These are phyloP conservation scores for Carassius carassius DNA, from an alignment of 2,113 vertebrate genomes.

Conservation along the genomic window DNA sequence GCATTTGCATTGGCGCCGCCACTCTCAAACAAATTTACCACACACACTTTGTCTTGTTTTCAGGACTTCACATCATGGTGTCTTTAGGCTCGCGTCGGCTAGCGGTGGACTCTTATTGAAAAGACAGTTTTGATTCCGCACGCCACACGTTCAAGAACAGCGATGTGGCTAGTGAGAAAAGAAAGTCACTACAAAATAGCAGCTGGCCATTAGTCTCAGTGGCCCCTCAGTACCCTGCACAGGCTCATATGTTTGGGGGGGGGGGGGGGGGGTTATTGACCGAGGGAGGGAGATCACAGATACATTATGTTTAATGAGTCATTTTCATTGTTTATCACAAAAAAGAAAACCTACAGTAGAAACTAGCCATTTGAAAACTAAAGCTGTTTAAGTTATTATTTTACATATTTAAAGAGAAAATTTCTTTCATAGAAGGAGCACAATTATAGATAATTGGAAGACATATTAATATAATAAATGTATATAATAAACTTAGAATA, in stretches of 20 bases:
- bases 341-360: too few species aligned
- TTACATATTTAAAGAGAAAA: neutral
- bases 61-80: constrained; percentile 47
- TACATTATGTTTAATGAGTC: constrained; percentile 3
- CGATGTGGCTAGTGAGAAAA: constrained; percentile 47
- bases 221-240: constrained; percentile 49
- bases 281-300: constrained; percentile 32
- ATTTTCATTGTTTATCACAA: neutral
- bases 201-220: constrained; percentile 59
- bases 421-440: neutral
- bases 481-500: neutral
- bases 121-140: constrained; percentile 35
- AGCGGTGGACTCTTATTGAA: constrained; percentile 18
- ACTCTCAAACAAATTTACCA: constrained; percentile 60
- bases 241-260: constrained; percentile 41
- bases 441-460: neutral
- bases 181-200: constrained; percentile 55
- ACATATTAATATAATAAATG: neutral
- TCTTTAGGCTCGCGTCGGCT: constrained; percentile 45
- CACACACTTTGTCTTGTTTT: constrained; percentile 59
- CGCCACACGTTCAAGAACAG: constrained; percentile 44
- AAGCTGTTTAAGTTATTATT: neutral
- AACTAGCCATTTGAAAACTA: neutral
- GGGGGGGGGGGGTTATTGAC: constrained; percentile 18
- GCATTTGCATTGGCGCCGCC: constrained; percentile 60